Base-by-base conservation (phyloP, 2,888 invertebrate species). In the Xanthostigma xanthostigma region DNA sequence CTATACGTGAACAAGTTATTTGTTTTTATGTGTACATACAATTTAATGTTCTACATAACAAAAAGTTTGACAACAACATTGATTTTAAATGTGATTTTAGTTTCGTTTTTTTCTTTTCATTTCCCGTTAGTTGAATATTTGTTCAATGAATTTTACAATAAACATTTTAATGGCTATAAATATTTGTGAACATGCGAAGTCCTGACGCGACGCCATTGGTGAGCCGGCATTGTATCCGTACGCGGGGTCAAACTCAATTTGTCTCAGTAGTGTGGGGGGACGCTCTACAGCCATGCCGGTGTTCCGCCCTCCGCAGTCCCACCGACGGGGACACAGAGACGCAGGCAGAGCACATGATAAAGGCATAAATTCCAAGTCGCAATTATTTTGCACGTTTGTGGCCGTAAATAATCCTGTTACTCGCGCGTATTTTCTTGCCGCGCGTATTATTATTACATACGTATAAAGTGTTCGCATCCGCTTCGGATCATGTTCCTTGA, bases 311-410 rank as follows among this genome's bases (percentile, higher is more conserved):
- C 12, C 44, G 34, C n/a, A 17, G 12, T 11, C n/a, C 27, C 33
- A n/a, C 27, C 27, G 27, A 33, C 34, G 41, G 27, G 27, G 8
- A 9, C 11, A 27, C 35, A 37, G 36, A 36, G 11, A 37, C 45
- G 27, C 17, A 39, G 50, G 54, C 51, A 57, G 54, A 58, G 54
- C 56, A 55, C 58, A 60, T 60, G 61, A 60, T 61, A 59, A 56
- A 56, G 59, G 57, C 61, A 61, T 64, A 62, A 63, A 64, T 63
- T 62, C 56, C 56, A 57, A 57, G 58, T 56, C 52, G 59, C 62
- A 62, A 63, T 62, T 62, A 62, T 62, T 59, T 58, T 56, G 40
- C 49, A 48, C 51, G 49, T 44, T 41, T 45, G 56, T 53, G 58
- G 58, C 58, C 54, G 61, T 63, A 63, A 63, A 63, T 62, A 62